These are phyloP conservation scores for Mellilla xanthometata DNA, from an alignment of 2,888 invertebrate species.

Conservation along the genomic window DNA sequence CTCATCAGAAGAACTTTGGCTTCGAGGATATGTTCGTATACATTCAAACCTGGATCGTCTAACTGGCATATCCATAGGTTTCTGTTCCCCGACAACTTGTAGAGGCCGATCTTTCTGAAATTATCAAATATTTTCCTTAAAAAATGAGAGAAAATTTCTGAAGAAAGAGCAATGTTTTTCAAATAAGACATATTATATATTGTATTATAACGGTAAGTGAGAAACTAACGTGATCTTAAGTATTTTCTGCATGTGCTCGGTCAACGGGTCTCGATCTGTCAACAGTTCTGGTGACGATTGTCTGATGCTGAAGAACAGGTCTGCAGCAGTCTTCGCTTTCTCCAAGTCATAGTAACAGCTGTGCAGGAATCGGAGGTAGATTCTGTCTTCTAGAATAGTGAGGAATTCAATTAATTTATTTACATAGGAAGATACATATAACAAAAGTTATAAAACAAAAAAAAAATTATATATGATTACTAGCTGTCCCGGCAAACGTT, in stretches of 20 bases:
- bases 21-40: slow-evolving; percentile 3
- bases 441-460: too few species aligned
- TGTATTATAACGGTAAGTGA: too few species aligned
- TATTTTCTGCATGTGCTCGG: not conserved
- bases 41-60: slow-evolving; percentile 3
- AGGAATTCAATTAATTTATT: too few species aligned
- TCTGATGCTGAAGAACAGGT: slow-evolving; percentile 59
- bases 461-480: too few species aligned
- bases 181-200: too few species aligned
- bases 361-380: slow-evolving; percentile 63
- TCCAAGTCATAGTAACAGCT: slow-evolving; percentile 65
- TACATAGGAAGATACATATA: too few species aligned
- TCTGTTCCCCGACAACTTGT: slow-evolving; percentile 5
- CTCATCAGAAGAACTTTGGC: slow-evolving; percentile 5
- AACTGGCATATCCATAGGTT: slow-evolving; percentile 9
- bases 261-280: slow-evolving; percentile 1
- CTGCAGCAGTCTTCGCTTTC: slow-evolving; percentile 55
- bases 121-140: not conserved
- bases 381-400: slow-evolving; percentile 64
- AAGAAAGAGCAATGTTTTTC: too few species aligned
- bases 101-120: slow-evolving; percentile 1
- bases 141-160: too few species aligned
- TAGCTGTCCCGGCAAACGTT: too few species aligned
- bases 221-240: not conserved
- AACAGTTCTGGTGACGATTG: slow-evolving; percentile 54